These are phyloP conservation scores for Narcine bancroftii DNA, from an alignment of 2,113 vertebrate genomes.

Conservation along the genomic window DNA sequence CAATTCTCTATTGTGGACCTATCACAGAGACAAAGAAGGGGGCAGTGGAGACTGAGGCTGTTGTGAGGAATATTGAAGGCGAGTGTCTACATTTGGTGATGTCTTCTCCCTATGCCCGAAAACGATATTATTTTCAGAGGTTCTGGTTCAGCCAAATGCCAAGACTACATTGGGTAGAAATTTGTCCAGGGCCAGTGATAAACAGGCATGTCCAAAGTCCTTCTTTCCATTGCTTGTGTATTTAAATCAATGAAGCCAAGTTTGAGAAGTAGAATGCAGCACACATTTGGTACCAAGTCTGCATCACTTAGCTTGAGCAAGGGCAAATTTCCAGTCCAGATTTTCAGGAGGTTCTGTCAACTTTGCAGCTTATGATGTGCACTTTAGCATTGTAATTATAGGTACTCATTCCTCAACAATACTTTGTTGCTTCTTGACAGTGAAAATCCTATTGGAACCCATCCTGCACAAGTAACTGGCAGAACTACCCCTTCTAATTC, in stretches of 20 bases:
- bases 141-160: not conserved
- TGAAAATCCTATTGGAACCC: not conserved
- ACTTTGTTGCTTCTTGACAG: not conserved
- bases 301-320: too few relatives aligned
- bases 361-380: not conserved
- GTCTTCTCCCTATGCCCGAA: not conserved
- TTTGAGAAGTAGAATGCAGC: too few relatives aligned
- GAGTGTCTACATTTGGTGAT: not conserved
- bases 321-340: too few relatives aligned
- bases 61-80: not conserved
- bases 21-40: not conserved
- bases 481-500: too few relatives aligned
- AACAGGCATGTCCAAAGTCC: too few relatives aligned
- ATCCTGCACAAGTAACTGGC: not conserved
- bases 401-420: too few relatives aligned
- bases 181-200: too few relatives aligned
- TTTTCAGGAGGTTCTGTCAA: not conserved
- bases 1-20: not conserved
- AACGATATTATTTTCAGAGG: not conserved
- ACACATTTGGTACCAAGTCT: too few relatives aligned
- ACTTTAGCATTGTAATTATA: not conserved
- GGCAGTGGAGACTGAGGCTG: not conserved
- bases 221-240: too few relatives aligned
- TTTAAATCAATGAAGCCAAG: too few relatives aligned
- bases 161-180: not conserved